Evolutionary conservation across 2,797 vertebrate species (phyloP).

Genomic region (Protosalanx chinensis): DNA sequence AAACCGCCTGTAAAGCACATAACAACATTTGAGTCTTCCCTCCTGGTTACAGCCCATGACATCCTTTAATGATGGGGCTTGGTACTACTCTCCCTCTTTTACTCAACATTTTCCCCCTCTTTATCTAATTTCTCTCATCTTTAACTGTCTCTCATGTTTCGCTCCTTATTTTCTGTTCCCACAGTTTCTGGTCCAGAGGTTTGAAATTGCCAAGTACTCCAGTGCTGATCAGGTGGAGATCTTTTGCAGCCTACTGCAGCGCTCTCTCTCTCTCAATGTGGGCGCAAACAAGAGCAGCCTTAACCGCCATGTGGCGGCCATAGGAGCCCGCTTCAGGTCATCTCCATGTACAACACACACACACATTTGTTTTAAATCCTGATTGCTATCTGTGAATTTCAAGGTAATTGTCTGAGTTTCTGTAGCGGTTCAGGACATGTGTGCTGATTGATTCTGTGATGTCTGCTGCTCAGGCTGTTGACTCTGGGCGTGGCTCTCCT

Average conservation of each 20-base stretch:
- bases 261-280: constrained; percentile 89
- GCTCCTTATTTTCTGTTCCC: background rate
- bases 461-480: constrained; percentile 74
- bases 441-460: background rate
- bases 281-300: constrained; percentile 83
- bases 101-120: background rate
- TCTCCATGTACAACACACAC: background rate
- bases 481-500: constrained; percentile 89
- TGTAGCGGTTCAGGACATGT: background rate
- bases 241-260: constrained; percentile 89
- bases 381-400: background rate
- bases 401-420: background rate
- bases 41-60: background rate
- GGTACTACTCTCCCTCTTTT: background rate
- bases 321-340: constrained; percentile 93
- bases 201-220: constrained; percentile 98
- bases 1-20: too few relatives aligned
- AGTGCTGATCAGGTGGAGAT: constrained; percentile 98
- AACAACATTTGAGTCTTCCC: too few relatives aligned
- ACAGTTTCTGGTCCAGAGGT: constrained; percentile 93
- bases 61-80: background rate
- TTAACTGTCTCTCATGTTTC: background rate
- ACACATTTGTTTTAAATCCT: background rate
- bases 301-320: constrained; percentile 93
- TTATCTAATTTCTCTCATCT: background rate